Evolutionary conservation across 2,797 vertebrate genomes (phyloP).

Genomic region (Chelonia mydas): DNA sequence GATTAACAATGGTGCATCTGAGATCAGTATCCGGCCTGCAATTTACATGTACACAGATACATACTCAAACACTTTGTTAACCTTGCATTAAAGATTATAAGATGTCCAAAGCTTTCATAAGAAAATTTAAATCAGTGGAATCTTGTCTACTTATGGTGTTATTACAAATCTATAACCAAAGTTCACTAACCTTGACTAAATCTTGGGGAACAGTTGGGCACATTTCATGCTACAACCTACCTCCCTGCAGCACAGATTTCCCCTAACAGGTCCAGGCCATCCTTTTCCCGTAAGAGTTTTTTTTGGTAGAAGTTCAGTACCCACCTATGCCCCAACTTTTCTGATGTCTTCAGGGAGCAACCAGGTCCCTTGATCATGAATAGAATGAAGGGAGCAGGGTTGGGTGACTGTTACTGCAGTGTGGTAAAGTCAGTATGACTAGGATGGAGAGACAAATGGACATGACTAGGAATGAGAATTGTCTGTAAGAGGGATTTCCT

Average conservation of each 20-base stretch:
- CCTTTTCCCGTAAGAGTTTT: not conserved
- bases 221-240: not conserved
- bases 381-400: not conserved
- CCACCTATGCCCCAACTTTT: not conserved
- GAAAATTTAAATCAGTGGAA: accelerated
- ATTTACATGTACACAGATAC: not conserved
- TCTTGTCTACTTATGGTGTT: not conserved
- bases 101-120: accelerated
- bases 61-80: not conserved
- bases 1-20: not conserved
- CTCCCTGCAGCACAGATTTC: not conserved
- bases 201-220: not conserved
- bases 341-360: not conserved
- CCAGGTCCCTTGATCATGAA: not conserved
- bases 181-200: not conserved
- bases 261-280: not conserved
- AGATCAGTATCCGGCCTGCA: not conserved
- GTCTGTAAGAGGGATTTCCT: not conserved
- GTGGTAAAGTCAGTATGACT: not conserved
- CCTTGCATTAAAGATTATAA: not conserved
- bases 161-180: not conserved
- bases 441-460: not conserved
- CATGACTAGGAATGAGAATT: not conserved
- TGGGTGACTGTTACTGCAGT: not conserved
- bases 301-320: not conserved